Percentiles rank a stretch among this genome's conserved stretches.
phyloP scores from a whole-genome alignment of 1,140 invertebrate genomes.

The Helicorthomorpha holstii region DNA sequence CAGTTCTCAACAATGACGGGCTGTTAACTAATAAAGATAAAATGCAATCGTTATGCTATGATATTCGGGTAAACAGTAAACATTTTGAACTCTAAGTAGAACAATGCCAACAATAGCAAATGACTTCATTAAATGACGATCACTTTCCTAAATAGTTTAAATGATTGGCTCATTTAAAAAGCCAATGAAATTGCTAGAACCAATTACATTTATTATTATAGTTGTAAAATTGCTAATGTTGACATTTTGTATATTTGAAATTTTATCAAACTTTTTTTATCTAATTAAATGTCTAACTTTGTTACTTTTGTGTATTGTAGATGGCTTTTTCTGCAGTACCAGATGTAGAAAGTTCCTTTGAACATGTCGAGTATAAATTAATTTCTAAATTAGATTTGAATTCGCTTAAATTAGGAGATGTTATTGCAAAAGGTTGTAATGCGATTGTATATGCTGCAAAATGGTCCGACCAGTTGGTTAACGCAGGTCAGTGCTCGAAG shows the following conservation, averaged over 20 bases:
- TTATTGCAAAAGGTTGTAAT: constrained; percentile 63
- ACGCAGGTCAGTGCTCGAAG: no score
- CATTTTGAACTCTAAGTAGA: constrained; percentile 5
- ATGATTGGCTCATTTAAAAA: no score
- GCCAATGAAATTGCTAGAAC: no score
- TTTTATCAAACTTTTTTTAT: background rate
- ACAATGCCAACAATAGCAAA: constrained; percentile 9
- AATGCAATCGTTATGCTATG: constrained; percentile 55
- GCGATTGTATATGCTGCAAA: constrained; percentile 60
- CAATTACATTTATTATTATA: background rate
- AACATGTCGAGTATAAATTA: constrained; percentile 4
- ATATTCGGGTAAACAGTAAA: constrained; percentile 41
- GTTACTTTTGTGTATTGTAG: constrained; percentile 4
- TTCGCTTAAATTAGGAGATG: constrained; percentile 26
- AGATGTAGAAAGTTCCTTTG: constrained; percentile 5
- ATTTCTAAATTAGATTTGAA: constrained; percentile 19
- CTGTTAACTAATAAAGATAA: constrained; percentile 62
- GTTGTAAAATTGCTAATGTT: constrained; percentile 4
- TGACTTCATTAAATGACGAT: constrained; percentile 9
- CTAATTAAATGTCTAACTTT: background rate
- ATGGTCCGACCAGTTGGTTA: constrained; percentile 20
- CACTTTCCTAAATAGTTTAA: constrained; percentile 3
- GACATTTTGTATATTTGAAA: constrained; percentile 4
- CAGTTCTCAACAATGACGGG: constrained; percentile 46
- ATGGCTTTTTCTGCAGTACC: constrained; percentile 8